Percentiles rank a stretch among this genome's conserved stretches.
phyloP scores from a whole-genome alignment of 2,888 invertebrate genomes.

The Physocephala rufipes region DNA sequence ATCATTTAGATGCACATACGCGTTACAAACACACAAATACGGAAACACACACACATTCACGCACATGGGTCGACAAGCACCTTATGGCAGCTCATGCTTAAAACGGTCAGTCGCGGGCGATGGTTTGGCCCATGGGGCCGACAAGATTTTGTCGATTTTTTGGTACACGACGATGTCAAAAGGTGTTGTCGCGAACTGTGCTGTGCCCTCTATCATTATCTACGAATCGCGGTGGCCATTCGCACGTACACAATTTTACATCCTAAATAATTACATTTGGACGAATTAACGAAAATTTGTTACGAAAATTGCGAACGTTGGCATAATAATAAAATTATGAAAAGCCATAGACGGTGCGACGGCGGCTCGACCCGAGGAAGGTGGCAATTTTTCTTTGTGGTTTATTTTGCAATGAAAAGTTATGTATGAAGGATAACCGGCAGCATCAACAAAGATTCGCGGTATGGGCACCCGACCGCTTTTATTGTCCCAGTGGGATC shows the following conservation, averaged over 20 bases:
- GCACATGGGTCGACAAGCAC: too few relatives aligned
- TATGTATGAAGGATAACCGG: conserved; percentile 21
- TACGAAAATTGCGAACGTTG: conserved; percentile 34
- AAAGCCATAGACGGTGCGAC: too few relatives aligned
- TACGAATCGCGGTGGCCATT: conserved; percentile 8
- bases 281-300: conserved; percentile 44
- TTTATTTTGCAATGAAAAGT: conserved; percentile 32
- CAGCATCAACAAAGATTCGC: not conserved
- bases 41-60: too few relatives aligned
- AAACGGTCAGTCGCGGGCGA: too few relatives aligned
- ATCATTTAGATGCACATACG: too few relatives aligned
- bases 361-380: too few relatives aligned
- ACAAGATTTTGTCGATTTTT: conserved; percentile 7
- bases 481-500: too few relatives aligned
- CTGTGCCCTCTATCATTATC: not conserved
- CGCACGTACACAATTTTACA: conserved; percentile 43
- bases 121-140: conserved; percentile 4
- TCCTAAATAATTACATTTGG: conserved; percentile 45
- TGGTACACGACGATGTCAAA: conserved; percentile 23
- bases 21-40: too few relatives aligned
- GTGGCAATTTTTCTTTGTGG: not conserved
- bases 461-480: not conserved
- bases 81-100: too few relatives aligned
- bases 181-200: conserved; percentile 13
- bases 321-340: conserved; percentile 8